Evolutionary conservation across 2,888 invertebrate species (phyloP).

Genomic region (Trachelus troglodyta): DNA sequence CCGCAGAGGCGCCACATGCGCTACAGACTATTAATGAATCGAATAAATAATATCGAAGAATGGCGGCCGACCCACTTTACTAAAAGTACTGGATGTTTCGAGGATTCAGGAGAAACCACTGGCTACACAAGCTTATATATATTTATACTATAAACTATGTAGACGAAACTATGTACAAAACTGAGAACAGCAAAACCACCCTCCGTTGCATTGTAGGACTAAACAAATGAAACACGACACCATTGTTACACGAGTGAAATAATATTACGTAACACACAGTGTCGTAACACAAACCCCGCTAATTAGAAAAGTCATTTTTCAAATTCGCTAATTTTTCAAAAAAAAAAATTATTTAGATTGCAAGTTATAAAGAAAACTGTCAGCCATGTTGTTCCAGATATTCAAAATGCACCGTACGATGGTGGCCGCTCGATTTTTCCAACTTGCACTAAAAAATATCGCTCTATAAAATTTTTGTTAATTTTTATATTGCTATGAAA

Average conservation of each 20-base stretch:
- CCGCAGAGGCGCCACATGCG: constrained; percentile 13
- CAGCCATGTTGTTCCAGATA: not conserved
- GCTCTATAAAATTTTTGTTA: not conserved
- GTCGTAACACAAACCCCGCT: not conserved
- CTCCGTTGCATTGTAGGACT: not conserved
- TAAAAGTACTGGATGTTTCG: constrained; percentile 1
- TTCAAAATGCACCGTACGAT: not conserved
- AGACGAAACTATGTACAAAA: not conserved
- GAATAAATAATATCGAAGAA: constrained; percentile 39
- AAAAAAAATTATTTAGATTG: not conserved
- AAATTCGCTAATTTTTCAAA: not conserved
- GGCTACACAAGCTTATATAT: not conserved
- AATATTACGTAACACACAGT: not conserved
- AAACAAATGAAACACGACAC: not conserved
- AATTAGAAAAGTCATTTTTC: not conserved
- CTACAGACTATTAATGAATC: constrained; percentile 27
- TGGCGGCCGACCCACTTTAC: constrained; percentile 30
- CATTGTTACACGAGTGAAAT: not conserved
- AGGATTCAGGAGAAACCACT: not conserved
- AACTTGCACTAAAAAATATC: not conserved
- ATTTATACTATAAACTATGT: not conserved
- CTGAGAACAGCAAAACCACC: not conserved
- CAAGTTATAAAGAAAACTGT: not conserved
- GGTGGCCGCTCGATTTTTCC: not conserved
- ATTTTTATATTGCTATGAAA: not conserved